These are phyloP conservation scores for Glomeris marginata DNA, from an alignment of 2,888 invertebrate species.

Conservation along the genomic window DNA sequence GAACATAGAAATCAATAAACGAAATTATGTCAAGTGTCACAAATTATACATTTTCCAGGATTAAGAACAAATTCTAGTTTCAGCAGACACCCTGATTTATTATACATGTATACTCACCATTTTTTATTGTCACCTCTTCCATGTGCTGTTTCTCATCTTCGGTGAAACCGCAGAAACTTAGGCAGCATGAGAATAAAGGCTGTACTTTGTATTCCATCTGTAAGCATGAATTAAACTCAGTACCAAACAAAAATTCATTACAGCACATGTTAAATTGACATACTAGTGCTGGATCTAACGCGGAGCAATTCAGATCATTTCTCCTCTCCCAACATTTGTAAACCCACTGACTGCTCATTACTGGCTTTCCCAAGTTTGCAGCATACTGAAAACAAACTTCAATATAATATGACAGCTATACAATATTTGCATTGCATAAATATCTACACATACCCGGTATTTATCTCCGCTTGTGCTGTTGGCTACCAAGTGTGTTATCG, in stretches of 20 bases:
- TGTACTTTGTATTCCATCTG: conserved; percentile 20
- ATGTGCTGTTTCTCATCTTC: conserved; percentile 81
- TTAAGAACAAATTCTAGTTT: no score
- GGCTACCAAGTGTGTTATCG: conserved; percentile 86
- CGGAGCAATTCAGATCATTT: conserved; percentile 43
- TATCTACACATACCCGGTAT: conserved; percentile 41
- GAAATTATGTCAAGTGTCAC: no score
- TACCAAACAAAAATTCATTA: conserved; percentile 9
- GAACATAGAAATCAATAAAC: no score
- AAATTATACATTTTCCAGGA: no score
- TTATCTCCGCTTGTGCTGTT: conserved; percentile 72
- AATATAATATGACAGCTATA: background rate
- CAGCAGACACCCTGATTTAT: background rate
- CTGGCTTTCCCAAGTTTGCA: conserved; percentile 71
- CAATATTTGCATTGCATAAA: background rate
- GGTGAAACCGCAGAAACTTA: conserved; percentile 65
- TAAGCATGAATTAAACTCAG: conserved; percentile 23
- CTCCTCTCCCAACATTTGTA: conserved; percentile 70
- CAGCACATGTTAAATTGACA: conserved; percentile 3
- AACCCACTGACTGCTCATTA: conserved; percentile 79
- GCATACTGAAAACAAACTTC: conserved; percentile 46
- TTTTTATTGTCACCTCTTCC: conserved; percentile 71
- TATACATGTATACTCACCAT: conserved; percentile 38
- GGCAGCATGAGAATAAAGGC: conserved; percentile 10
- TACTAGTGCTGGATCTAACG: conserved; percentile 45